Conservation (phyloP, 2,888 invertebrate species). For the Caenorhabditis doughertyi region DNA sequence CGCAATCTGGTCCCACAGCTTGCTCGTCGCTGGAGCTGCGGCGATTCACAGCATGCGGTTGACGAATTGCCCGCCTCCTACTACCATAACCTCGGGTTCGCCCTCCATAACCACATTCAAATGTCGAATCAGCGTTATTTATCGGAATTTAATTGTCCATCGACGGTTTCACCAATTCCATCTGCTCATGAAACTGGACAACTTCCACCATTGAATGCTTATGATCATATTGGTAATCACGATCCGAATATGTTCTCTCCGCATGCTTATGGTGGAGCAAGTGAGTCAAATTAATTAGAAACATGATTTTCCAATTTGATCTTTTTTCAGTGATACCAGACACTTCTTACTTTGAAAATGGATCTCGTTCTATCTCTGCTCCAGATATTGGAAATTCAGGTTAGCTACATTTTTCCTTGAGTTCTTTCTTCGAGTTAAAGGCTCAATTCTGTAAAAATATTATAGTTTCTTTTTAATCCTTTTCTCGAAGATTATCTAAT, state of each 20-base stretch:
- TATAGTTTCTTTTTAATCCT: constrained; percentile 6
- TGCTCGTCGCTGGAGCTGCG: constrained; percentile 54
- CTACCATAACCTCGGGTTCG: constrained; percentile 59
- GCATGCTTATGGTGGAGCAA: constrained; percentile 24
- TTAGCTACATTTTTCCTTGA: no score
- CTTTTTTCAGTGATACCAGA: constrained; percentile 32
- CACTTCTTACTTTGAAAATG: constrained; percentile 26
- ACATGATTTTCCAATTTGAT: neutral
- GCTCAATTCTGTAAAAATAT: neutral
- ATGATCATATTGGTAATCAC: constrained; percentile 12
- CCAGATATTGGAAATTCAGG: constrained; percentile 41
- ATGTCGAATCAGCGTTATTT: constrained; percentile 57
- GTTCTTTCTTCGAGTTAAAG: no score
- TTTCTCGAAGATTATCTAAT: neutral
- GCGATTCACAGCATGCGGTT: constrained; percentile 39
- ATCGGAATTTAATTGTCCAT: constrained; percentile 34
- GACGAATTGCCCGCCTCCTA: constrained; percentile 48
- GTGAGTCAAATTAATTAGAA: constrained; percentile 16
- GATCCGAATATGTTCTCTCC: constrained; percentile 25
- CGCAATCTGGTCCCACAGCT: constrained; percentile 41
- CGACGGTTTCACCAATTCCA: constrained; percentile 7
- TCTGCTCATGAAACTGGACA: constrained; percentile 9
- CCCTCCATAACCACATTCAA: constrained; percentile 56
- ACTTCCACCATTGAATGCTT: constrained; percentile 9
- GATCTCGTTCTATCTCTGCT: constrained; percentile 38